phyloP scores from a whole-genome alignment of 2,113 vertebrate genomes.

The Orthonyx spaldingii region DNA sequence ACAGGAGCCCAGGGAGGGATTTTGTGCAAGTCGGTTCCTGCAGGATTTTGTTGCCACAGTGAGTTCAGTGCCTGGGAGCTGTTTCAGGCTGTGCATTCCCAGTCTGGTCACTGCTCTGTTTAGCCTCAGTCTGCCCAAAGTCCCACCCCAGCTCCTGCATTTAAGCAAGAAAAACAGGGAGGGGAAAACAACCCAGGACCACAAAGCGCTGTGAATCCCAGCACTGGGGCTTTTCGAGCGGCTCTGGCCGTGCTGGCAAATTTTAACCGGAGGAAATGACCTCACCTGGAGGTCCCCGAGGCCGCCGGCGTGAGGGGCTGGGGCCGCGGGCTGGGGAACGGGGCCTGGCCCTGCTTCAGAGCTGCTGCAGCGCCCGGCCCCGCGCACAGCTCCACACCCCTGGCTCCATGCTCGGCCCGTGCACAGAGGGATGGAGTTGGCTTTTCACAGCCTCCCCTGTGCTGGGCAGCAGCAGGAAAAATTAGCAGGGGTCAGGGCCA shows the following conservation, averaged over 20 bases:
- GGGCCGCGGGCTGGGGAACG: background rate
- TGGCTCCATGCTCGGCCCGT: accelerated
- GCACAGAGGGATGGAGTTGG: background rate
- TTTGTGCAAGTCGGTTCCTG: background rate
- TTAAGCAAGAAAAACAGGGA: background rate
- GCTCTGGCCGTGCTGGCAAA: background rate
- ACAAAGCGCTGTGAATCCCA: background rate
- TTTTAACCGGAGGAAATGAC: conserved; percentile 52
- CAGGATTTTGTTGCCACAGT: background rate
- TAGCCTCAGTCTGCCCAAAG: background rate
- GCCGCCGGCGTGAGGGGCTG: background rate
- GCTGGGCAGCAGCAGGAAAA: background rate
- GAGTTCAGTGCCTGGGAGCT: background rate
- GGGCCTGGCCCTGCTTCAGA: conserved; percentile 25
- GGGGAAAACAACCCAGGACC: background rate
- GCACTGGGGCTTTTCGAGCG: background rate
- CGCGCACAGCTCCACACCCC: background rate
- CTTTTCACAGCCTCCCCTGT: background rate
- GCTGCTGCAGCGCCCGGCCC: background rate
- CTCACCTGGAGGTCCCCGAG: conserved; percentile 53
- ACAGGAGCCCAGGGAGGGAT: background rate
- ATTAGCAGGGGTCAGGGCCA: background rate
- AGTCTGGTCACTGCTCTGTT: background rate
- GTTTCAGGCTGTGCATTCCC: background rate
- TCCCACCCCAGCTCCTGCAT: background rate